A percentile compares a stretch with the other conserved stretches of the same genome.
These are phyloP conservation scores for Dilophus febrilis DNA, from an alignment of 2,888 invertebrate genomes.

Conservation along the genomic window DNA sequence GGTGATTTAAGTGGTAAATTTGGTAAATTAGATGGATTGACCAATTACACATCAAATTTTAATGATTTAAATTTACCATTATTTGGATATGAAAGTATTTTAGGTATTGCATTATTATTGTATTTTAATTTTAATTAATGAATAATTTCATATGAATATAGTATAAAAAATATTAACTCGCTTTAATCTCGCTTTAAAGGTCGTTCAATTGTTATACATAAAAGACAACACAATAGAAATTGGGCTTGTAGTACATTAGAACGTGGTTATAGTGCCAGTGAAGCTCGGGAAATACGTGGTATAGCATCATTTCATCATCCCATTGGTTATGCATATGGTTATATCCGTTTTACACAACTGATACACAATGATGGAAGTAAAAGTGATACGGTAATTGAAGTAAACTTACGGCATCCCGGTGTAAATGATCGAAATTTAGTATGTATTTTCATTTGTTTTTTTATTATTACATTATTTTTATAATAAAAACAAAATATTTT, in stretches of 20 bases:
- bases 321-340: conserved; percentile 67
- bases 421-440: conserved; percentile 66
- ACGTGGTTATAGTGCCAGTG: conserved; percentile 73
- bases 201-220: conserved; percentile 71
- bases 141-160: no score
- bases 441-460: conserved; percentile 17
- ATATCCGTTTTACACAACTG: conserved; percentile 73
- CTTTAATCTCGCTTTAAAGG: conserved; percentile 20
- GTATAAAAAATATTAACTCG: neutral
- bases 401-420: conserved; percentile 76
- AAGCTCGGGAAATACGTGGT: conserved; percentile 68
- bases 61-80: conserved; percentile 71
- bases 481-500: conserved; percentile 1
- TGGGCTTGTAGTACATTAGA: conserved; percentile 78
- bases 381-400: conserved; percentile 81
- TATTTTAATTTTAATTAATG: no score
- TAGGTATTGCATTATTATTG: conserved; percentile 38
- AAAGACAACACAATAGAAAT: conserved; percentile 42
- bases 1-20: conserved; percentile 79
- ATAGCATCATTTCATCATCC: conserved; percentile 88
- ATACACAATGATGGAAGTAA: conserved; percentile 71
- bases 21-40: conserved; percentile 51
- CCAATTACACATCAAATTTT: conserved; percentile 38
- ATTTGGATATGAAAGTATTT: conserved; percentile 62
- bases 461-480: neutral